These are phyloP conservation scores for Condylura cristata DNA, from an alignment of 2,113 vertebrate genomes.

Conservation along the genomic window DNA sequence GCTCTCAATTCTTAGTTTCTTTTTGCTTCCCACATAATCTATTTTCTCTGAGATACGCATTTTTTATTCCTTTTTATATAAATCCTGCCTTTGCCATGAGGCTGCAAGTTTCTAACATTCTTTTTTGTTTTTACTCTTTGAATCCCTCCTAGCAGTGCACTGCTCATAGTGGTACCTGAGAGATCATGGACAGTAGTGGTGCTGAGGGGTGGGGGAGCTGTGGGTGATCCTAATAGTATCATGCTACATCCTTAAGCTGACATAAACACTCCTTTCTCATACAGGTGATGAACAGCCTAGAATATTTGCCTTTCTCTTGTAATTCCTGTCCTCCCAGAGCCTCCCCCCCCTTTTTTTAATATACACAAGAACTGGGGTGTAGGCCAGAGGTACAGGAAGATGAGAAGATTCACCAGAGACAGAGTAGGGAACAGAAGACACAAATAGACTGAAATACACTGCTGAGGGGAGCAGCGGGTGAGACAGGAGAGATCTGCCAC, in stretches of 20 bases:
- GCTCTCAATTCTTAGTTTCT: background rate
- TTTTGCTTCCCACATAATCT: background rate
- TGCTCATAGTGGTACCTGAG: background rate
- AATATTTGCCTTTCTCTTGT: conserved; percentile 2
- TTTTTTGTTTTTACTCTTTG: background rate
- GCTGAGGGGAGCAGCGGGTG: too few species aligned
- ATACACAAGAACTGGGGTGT: too few species aligned
- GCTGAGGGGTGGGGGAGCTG: background rate
- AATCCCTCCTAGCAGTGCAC: background rate
- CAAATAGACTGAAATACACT: too few species aligned
- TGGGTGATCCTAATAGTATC: background rate
- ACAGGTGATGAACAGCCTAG: background rate
- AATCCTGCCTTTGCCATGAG: background rate
- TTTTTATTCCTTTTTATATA: background rate
- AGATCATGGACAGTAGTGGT: background rate
- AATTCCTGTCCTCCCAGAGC: background rate
- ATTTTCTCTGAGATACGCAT: background rate
- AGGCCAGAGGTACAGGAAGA: too few species aligned
- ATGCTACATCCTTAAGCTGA: background rate
- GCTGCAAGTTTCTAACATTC: background rate
- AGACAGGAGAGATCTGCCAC: too few species aligned
- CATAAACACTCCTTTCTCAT: conserved; percentile 10
- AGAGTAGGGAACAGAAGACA: too few species aligned
- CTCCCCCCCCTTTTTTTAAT: background rate
- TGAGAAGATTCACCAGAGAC: too few species aligned